Evolutionary conservation across 2,888 invertebrate species (phyloP).

Genomic region (Agrotis puta): DNA sequence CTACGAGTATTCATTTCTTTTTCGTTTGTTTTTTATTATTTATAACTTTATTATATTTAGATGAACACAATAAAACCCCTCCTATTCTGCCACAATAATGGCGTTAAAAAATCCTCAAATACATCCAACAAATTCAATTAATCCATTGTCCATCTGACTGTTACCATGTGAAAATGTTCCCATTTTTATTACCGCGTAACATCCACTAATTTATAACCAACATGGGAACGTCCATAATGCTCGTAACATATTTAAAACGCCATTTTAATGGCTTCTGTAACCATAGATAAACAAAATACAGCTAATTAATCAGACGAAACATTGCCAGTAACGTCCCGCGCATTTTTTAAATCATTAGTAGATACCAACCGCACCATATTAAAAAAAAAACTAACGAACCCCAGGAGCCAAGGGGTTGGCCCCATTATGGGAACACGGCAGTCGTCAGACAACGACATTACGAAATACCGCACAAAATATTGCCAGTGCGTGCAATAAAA

Average conservation of each 20-base stretch:
- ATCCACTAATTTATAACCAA: conserved; percentile 71
- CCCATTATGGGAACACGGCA: conserved; percentile 47
- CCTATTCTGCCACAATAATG: background rate
- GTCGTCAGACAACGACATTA: conserved; percentile 54
- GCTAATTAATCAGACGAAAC: conserved; percentile 75
- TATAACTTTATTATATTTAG: background rate
- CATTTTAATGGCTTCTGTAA: conserved; percentile 64
- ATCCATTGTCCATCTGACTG: background rate
- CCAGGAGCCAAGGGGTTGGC: conserved; percentile 51
- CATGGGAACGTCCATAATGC: conserved; percentile 66
- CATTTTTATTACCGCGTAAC: conserved; percentile 64
- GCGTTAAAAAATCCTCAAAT: background rate
- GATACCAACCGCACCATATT: conserved; percentile 49
- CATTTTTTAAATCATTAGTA: conserved; percentile 71
- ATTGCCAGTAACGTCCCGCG: conserved; percentile 48
- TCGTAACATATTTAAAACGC: conserved; percentile 68
- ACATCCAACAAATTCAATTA: conserved; percentile 17
- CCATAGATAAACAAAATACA: conserved; percentile 68
- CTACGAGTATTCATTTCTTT: too few species aligned
- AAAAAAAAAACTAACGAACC: conserved; percentile 60
- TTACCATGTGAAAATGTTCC: conserved; percentile 40
- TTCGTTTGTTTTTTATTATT: too few species aligned
- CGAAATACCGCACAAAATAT: conserved; percentile 66
- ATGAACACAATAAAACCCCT: too few species aligned
- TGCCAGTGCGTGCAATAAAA: conserved; percentile 69